Percentiles rank a stretch among this genome's conserved stretches.
Evolutionary conservation across 1,140 invertebrate genomes (phyloP).

Genomic region (Oryctes rhinoceros): DNA sequence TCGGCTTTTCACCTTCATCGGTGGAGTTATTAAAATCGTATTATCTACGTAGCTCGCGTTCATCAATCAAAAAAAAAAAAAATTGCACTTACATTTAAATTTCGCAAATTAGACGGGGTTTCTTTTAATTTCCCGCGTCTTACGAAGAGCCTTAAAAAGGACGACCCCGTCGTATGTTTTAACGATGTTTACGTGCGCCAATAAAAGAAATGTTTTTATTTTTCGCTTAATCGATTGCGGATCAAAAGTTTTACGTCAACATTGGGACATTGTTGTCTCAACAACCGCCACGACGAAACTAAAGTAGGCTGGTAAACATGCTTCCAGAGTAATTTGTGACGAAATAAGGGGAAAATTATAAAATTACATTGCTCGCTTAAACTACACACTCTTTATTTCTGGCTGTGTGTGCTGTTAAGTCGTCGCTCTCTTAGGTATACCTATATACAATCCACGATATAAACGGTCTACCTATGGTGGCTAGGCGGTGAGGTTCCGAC

Average conservation of each 20-base stretch:
- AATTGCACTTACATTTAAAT: conserved; percentile 1
- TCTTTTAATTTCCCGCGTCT: neutral
- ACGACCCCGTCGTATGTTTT: too few species aligned
- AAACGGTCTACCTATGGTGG: neutral
- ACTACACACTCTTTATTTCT: conserved; percentile 56
- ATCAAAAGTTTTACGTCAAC: conserved; percentile 9
- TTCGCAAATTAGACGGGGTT: neutral
- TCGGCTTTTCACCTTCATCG: neutral
- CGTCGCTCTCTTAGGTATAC: neutral
- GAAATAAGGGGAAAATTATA: conserved; percentile 63
- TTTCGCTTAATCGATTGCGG: neutral
- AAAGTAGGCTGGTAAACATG: conserved; percentile 60
- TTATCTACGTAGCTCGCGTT: neutral
- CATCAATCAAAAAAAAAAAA: conserved; percentile 3
- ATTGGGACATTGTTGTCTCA: conserved; percentile 50
- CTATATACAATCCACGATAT: neutral
- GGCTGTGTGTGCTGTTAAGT: conserved; percentile 48
- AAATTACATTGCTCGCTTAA: conserved; percentile 62
- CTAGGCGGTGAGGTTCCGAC: conserved; percentile 11
- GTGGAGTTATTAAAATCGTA: conserved; percentile 30
- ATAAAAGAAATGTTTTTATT: neutral
- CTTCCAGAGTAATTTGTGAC: conserved; percentile 61
- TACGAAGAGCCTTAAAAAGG: neutral
- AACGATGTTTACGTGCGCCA: neutral
- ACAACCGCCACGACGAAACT: conserved; percentile 56